Percentiles rank a stretch among this genome's conserved stretches.
Conservation (phyloP, 2,797 vertebrate genomes). For the Mormyrops boulengeri region DNA sequence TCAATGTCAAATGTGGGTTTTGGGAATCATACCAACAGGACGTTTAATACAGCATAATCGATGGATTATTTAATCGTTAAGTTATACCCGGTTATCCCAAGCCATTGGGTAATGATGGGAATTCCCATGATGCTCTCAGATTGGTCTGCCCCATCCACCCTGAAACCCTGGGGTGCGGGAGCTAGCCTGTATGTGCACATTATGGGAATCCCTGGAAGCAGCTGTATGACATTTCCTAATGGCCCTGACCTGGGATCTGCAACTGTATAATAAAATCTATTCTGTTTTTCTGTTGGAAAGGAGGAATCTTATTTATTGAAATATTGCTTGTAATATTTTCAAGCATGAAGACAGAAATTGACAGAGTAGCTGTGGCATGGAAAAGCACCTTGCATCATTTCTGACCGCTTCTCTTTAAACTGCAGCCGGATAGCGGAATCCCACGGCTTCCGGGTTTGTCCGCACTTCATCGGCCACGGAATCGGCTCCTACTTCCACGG, state of each 20-base stretch:
- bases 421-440: slow-evolving; percentile 68
- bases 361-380: background rate
- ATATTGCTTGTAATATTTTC: background rate
- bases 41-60: background rate
- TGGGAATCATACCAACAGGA: background rate
- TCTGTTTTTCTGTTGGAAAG: background rate
- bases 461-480: slow-evolving; percentile 89
- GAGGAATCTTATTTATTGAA: background rate
- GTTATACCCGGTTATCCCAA: background rate
- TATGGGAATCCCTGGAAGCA: slow-evolving; percentile 31
- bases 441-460: slow-evolving; percentile 79
- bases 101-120: background rate
- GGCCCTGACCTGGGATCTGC: slow-evolving; percentile 2
- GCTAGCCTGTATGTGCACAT: slow-evolving; percentile 60
- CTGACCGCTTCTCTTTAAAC: background rate
- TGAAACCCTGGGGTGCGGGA: slow-evolving; percentile 16
- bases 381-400: background rate
- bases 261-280: background rate
- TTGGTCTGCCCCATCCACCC: background rate
- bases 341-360: background rate
- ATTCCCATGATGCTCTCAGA: background rate
- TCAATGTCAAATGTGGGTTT: background rate
- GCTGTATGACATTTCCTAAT: slow-evolving; percentile 33
- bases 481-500: slow-evolving; percentile 94
- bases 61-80: background rate